Evolutionary conservation across 2,888 invertebrate genomes (phyloP).

Genomic region (Poecilobothrus nobilitatus): DNA sequence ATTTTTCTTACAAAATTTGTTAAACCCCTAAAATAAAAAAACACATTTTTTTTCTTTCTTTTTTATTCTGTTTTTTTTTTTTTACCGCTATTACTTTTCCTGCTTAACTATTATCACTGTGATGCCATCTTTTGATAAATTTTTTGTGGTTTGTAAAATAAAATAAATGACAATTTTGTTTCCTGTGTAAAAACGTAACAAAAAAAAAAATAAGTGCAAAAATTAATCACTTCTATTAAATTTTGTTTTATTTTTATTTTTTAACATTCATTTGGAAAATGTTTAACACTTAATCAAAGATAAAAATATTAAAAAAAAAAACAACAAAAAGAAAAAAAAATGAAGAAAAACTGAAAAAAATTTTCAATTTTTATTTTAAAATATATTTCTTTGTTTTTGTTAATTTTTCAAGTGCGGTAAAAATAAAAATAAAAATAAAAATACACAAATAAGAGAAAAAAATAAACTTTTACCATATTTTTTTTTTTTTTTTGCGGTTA

Average conservation of each 20-base stretch:
- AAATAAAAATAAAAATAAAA: background rate
- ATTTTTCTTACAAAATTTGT: no score
- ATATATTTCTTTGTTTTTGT: background rate
- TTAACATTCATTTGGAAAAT: constrained; percentile 2
- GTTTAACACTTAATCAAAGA: constrained; percentile 6
- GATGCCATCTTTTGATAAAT: no score
- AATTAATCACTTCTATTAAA: constrained; percentile 4
- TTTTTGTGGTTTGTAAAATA: background rate
- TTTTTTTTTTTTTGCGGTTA: background rate
- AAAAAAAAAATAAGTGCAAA: background rate
- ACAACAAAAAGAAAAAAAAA: no score
- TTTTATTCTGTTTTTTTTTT: no score
- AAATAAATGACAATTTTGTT: background rate
- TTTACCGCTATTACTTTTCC: no score
- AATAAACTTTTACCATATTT: background rate
- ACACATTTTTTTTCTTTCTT: no score
- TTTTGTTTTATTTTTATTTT: background rate
- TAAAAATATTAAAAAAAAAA: constrained; percentile 1
- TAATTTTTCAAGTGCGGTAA: background rate
- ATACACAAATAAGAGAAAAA: no score
- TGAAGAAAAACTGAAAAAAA: background rate
- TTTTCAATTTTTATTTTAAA: background rate
- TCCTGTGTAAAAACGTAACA: background rate
- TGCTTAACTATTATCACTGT: no score
- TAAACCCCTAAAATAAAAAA: no score